phyloP scores from a whole-genome alignment of 2,113 vertebrate genomes.

The Uria aalge region DNA sequence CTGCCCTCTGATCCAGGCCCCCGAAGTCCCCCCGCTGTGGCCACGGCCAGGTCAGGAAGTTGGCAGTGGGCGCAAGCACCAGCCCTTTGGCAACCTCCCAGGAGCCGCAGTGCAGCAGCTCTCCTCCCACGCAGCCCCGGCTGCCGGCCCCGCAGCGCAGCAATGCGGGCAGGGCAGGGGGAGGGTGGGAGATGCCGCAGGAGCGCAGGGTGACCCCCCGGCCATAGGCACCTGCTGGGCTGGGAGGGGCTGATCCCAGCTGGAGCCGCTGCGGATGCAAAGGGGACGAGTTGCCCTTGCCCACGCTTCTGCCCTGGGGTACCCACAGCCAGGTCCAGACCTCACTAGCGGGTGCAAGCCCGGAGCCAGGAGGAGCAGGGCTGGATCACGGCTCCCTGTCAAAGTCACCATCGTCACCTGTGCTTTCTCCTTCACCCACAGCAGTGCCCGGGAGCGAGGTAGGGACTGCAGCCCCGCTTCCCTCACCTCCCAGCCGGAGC shows the following conservation, averaged over 20 bases:
- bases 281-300: accelerated
- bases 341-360: background rate
- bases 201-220: background rate
- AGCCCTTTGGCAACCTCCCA: background rate
- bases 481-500: background rate
- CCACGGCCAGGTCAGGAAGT: background rate
- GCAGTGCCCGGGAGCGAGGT: background rate
- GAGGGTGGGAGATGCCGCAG: background rate
- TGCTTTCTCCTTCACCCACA: background rate
- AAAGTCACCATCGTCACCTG: accelerated
- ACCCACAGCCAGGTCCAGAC: accelerated
- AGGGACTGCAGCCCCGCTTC: background rate
- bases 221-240: background rate
- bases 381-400: background rate
- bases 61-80: background rate
- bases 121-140: background rate
- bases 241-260: background rate
- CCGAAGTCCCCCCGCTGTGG: accelerated
- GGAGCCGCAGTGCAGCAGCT: constrained; percentile 47
- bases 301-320: too few relatives aligned
- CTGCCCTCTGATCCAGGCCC: background rate
- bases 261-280: background rate
- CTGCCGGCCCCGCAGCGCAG: background rate
- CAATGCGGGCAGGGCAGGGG: background rate
- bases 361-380: background rate